Conservation (phyloP, 2,113 vertebrate species). For the Chascanopsetta lugubris region DNA sequence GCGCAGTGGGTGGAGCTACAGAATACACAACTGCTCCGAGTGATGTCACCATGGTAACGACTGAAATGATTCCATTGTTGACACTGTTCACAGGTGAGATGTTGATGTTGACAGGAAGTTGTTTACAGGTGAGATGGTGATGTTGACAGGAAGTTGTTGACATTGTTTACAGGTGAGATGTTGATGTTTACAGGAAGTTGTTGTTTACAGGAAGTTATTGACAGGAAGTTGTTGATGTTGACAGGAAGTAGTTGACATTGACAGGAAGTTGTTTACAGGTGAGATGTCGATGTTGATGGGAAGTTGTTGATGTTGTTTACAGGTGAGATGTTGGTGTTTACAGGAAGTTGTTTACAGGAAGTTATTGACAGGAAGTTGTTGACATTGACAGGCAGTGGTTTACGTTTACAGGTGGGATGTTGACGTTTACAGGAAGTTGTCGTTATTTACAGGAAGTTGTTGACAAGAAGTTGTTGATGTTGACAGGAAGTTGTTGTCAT, state of each 20-base stretch:
- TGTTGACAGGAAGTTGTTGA: not conserved
- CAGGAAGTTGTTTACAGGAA: no score
- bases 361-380: not conserved
- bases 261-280: conserved; percentile 19
- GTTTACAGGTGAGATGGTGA: not conserved
- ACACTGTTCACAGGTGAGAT: not conserved
- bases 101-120: no score
- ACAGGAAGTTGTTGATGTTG: no score
- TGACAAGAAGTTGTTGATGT: not conserved
- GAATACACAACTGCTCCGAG: not conserved
- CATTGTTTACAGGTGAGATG: not conserved
- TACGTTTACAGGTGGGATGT: not conserved
- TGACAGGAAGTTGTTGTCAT: not conserved
- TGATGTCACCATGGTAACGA: no score
- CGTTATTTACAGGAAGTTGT: not conserved
- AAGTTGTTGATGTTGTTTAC: no score
- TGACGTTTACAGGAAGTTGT: no score
- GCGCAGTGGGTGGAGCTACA: not conserved
- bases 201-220: not conserved
- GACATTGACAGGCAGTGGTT: no score
- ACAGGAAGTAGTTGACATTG: not conserved
- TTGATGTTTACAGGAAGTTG: not conserved
- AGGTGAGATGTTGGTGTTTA: no score
- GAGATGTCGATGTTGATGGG: no score
- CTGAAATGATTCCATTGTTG: no score